A percentile compares a stretch with the other conserved stretches of the same genome.
Conservation (phyloP, 2,113 vertebrate species). For the Caretta caretta region DNA sequence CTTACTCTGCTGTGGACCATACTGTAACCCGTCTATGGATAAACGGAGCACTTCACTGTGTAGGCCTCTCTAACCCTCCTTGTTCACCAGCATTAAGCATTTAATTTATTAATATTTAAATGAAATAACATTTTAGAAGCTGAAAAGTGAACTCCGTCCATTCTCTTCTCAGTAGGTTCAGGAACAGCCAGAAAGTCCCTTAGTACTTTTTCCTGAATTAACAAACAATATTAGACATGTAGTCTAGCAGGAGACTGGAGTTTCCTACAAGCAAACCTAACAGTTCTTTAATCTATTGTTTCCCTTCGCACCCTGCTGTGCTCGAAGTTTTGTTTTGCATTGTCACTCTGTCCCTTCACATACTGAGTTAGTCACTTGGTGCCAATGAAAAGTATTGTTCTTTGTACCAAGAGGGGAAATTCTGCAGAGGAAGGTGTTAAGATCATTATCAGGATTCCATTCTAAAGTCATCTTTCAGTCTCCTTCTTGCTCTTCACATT, state of each 20-base stretch:
- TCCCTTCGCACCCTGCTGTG: neutral
- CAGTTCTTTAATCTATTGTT: conserved; percentile 46
- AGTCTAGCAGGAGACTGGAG: neutral
- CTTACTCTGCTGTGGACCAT: neutral
- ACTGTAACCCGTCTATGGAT: neutral
- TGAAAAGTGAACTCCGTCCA: fast-evolving
- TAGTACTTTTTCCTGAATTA: neutral
- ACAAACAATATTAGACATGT: neutral
- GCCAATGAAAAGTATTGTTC: conserved; percentile 25
- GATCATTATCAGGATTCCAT: conserved; percentile 37
- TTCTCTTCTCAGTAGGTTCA: neutral
- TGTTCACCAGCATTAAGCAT: neutral
- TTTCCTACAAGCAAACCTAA: conserved; percentile 33
- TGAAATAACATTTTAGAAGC: neutral
- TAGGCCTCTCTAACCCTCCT: neutral
- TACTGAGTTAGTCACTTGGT: conserved; percentile 4
- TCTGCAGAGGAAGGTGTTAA: conserved; percentile 4
- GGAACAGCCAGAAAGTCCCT: neutral
- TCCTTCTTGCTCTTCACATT: neutral
- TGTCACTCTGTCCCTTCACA: neutral
- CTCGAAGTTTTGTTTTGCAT: conserved; percentile 6
- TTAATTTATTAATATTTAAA: neutral
- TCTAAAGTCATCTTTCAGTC: neutral
- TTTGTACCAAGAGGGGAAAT: conserved; percentile 29
- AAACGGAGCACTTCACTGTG: neutral